Evolutionary conservation across 2,888 invertebrate species (phyloP).

Genomic region (Dione vanillae): DNA sequence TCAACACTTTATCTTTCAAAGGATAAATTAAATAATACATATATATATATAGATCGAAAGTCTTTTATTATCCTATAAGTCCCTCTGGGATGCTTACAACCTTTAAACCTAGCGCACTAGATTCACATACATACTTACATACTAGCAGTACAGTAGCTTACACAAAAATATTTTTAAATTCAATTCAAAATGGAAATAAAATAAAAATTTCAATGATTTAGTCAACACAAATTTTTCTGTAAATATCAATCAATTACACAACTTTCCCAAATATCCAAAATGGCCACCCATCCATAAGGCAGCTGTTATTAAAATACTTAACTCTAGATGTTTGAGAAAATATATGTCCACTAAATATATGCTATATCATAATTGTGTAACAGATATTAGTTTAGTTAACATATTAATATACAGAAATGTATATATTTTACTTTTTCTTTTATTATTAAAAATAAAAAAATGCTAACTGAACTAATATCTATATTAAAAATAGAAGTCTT

Average conservation of each 20-base stretch:
- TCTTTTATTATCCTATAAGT: conserved; percentile 44
- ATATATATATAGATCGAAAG: conserved; percentile 24
- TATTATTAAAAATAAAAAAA: background rate
- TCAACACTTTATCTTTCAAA: too few species aligned
- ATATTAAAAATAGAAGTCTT: background rate
- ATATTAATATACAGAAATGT: background rate
- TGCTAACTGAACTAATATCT: conserved; percentile 4
- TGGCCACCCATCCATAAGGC: background rate
- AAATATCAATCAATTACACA: background rate
- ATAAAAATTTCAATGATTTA: background rate
- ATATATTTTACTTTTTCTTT: background rate
- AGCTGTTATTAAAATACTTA: background rate
- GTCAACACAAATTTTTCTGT: background rate
- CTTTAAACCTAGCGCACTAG: conserved; percentile 48
- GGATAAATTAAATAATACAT: conserved; percentile 2
- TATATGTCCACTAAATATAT: conserved; percentile 5
- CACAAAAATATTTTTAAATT: background rate
- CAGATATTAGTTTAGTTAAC: conserved; percentile 15
- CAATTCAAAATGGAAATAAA: background rate
- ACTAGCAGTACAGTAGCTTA: background rate
- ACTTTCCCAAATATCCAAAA: background rate
- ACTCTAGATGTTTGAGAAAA: background rate
- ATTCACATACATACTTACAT: conserved; percentile 29
- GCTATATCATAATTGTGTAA: background rate
- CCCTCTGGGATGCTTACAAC: conserved; percentile 43